Base-by-base conservation (phyloP, 2,888 invertebrate species). In the Drosophila picticornis region DNA sequence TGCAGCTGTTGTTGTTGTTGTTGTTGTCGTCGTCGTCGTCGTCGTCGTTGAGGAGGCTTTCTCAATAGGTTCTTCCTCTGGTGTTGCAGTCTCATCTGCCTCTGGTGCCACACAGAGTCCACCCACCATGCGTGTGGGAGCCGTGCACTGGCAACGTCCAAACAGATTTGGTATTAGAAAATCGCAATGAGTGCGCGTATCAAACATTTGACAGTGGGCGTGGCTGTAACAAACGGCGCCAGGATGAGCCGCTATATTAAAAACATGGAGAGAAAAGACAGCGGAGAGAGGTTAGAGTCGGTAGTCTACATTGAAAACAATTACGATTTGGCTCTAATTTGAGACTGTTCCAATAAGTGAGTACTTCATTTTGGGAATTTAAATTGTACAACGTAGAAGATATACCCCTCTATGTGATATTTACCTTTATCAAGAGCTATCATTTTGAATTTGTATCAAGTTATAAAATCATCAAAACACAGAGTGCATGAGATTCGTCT, bases 201-300 rank as follows among this genome's bases (percentile, higher is more conserved):
- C 97, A 95, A 96, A 97, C 90, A 98, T 95, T 72, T 96, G 95
- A 92, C 98, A 98, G 92, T 98, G 98, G 72, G 96, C 96, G 92
- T 98, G 97, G 91, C 97, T 97, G 94, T 98, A 97, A 93, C 98
- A 98, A 46, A 97, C 97, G 84, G 97, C 96, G 67, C 97, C 97
- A 38, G 97, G 96, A 90, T 96, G 95, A 27, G 98, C 97, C 85
- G 97, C 98, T 98, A 67, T n/a, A 13, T n/a, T 36, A 11, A 6
- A 11, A n/a, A 27, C 1, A 38, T 1, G 46, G 16, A 53, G 25
- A 48, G 29, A 38, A 25, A 59, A 32, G 34, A 57, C 2, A 36
- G 22, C 6, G 36, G 7, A 22, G 7, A 61, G 22, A 5, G 38
- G 2, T 38, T n/a, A 50, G 11, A 19, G 19, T 19, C 10, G 25